Conservation (phyloP, 2,888 invertebrate genomes). For the Polylopha cassiicola region DNA sequence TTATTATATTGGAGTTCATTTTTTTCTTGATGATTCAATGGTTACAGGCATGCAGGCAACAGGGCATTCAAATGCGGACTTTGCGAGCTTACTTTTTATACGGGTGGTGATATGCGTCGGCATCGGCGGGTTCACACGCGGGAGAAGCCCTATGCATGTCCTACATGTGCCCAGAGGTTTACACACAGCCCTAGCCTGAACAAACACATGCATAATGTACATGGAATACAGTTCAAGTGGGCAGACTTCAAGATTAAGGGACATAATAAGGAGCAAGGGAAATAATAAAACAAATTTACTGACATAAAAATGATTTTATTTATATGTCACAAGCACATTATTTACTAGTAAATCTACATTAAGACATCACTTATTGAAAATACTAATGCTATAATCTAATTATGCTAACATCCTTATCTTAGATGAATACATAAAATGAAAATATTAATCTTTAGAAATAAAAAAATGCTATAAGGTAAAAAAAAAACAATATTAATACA, state of each 20-base stretch:
- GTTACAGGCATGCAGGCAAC: slow-evolving; percentile 62
- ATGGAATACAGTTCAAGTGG: slow-evolving; percentile 62
- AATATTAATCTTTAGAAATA: too few species aligned
- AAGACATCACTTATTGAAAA: too few species aligned
- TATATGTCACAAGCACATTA: too few species aligned
- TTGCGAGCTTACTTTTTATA: slow-evolving; percentile 56
- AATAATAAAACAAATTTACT: slow-evolving; percentile 29
- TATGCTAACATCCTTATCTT: too few species aligned
- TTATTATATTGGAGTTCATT: too few species aligned
- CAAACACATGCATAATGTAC: slow-evolving; percentile 64
- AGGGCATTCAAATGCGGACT: slow-evolving; percentile 55
- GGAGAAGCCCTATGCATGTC: slow-evolving; percentile 63
- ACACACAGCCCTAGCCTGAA: slow-evolving; percentile 65
- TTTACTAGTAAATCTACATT: too few species aligned
- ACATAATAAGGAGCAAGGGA: slow-evolving; percentile 27
- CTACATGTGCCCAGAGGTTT: slow-evolving; percentile 57
- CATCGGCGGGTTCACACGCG: slow-evolving; percentile 61
- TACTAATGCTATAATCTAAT: too few species aligned
- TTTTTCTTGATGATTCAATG: too few species aligned
- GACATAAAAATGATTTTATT: too few species aligned
- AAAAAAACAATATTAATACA: too few species aligned
- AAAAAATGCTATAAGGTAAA: too few species aligned
- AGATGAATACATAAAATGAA: too few species aligned
- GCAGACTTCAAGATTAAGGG: slow-evolving; percentile 40
- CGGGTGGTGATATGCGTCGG: slow-evolving; percentile 52